Evolutionary conservation across 2,888 invertebrate species (phyloP).

Genomic region (Drosophila lutescens): DNA sequence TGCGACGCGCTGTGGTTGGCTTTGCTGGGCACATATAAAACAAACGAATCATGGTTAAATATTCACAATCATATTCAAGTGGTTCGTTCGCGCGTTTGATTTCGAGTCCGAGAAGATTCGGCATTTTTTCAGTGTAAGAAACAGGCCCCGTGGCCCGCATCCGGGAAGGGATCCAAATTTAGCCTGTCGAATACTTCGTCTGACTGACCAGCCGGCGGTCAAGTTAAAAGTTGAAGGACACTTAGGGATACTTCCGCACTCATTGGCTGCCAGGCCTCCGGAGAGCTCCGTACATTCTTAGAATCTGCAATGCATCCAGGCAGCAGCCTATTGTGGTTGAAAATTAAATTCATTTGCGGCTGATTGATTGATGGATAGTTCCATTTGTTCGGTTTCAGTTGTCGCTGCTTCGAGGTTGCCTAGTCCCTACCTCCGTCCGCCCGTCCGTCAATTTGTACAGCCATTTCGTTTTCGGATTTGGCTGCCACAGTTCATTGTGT

Average conservation of each 20-base stretch:
- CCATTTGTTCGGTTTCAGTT: constrained; percentile 67
- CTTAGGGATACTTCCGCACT: not conserved
- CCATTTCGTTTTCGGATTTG: constrained; percentile 27
- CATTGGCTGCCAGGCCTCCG: not conserved
- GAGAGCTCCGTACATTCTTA: not conserved
- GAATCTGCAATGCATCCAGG: constrained; percentile 21
- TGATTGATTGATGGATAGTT: constrained; percentile 76
- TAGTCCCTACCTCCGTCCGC: constrained; percentile 17
- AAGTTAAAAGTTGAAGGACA: constrained; percentile 14
- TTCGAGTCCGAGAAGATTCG: constrained; percentile 24
- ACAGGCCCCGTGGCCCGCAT: not conserved
- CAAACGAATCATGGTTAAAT: constrained; percentile 72
- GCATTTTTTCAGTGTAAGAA: constrained; percentile 36
- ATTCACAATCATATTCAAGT: constrained; percentile 78
- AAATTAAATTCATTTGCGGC: constrained; percentile 74
- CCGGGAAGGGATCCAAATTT: not conserved
- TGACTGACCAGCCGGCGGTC: not conserved
- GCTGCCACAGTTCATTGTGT: constrained; percentile 63
- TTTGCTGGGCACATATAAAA: constrained; percentile 73
- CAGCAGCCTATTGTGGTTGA: constrained; percentile 51
- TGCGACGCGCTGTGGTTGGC: constrained; percentile 35
- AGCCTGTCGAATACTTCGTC: not conserved
- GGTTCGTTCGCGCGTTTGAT: constrained; percentile 68
- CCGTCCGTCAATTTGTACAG: constrained; percentile 15
- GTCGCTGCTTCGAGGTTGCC: constrained; percentile 16